Evolutionary conservation across 2,113 vertebrate species (phyloP).

Genomic region (Eptesicus fuscus): DNA sequence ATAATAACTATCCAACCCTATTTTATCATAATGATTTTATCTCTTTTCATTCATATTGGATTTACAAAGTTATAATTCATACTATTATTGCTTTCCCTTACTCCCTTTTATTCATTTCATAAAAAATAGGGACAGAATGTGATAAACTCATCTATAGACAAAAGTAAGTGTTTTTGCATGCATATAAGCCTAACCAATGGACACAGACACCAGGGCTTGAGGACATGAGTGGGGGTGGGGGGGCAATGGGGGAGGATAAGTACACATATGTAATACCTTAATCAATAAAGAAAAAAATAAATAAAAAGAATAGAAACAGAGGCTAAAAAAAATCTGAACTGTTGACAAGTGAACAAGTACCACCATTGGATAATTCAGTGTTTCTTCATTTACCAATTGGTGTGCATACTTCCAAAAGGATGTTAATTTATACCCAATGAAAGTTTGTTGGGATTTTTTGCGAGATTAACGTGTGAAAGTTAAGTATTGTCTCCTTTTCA

Average conservation of each 20-base stretch:
- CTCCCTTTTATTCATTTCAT: neutral
- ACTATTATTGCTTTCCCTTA: neutral
- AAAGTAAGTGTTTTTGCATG: neutral
- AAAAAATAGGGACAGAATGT: neutral
- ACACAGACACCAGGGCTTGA: too few species aligned
- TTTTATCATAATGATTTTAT: slow-evolving; percentile 13
- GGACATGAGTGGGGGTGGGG: too few species aligned
- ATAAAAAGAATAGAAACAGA: too few species aligned
- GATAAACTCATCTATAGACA: neutral
- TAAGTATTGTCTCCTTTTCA: neutral
- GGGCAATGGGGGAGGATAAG: too few species aligned
- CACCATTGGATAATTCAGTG: neutral
- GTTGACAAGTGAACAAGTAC: neutral
- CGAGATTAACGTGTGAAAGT: neutral
- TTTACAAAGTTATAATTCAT: neutral
- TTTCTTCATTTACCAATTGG: neutral
- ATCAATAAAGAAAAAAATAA: too few species aligned
- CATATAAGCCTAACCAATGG: too few species aligned
- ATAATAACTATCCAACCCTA: neutral
- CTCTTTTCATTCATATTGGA: neutral
- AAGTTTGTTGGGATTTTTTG: neutral
- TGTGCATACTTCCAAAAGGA: neutral
- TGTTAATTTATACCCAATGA: neutral
- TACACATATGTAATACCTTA: too few species aligned
- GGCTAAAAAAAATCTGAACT: neutral